Conservation (phyloP, 2,797 vertebrate species). For the Chelonia mydas region DNA sequence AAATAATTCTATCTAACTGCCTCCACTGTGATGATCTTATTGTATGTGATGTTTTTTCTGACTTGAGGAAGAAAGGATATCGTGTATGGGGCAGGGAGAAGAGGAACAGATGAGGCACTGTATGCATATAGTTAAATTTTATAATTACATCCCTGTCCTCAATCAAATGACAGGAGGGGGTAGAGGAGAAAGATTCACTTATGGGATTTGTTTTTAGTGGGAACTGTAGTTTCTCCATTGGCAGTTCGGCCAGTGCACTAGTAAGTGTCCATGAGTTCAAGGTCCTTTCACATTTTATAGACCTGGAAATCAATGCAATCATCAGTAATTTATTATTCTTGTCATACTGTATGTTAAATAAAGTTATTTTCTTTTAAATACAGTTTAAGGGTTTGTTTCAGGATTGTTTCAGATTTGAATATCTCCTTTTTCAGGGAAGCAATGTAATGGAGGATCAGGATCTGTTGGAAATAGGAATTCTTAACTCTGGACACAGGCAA, state of each 20-base stretch:
- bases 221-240: not conserved
- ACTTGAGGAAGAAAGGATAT: not conserved
- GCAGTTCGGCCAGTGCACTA: not conserved
- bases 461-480: constrained; percentile 96
- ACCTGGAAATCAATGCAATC: not conserved
- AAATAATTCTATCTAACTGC: not conserved
- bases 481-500: constrained; percentile 97
- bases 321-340: constrained; percentile 36
- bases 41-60: not conserved
- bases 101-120: not conserved
- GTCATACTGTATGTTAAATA: not conserved
- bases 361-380: constrained; percentile 12
- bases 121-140: not conserved
- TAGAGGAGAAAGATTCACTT: not conserved
- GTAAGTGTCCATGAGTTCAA: not conserved
- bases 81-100: not conserved
- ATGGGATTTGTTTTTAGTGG: not conserved
- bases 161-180: not conserved
- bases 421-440: constrained; percentile 88
- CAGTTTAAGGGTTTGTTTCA: constrained; percentile 3
- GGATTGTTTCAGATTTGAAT: not conserved
- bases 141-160: not conserved
- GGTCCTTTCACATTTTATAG: not conserved
- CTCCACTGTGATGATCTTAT: not conserved
- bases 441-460: constrained; percentile 99